Evolutionary conservation across 2,113 vertebrate species (phyloP), one percentile per base, ranked within the genome.

Genomic region (Cryptotis parvus): DNA sequence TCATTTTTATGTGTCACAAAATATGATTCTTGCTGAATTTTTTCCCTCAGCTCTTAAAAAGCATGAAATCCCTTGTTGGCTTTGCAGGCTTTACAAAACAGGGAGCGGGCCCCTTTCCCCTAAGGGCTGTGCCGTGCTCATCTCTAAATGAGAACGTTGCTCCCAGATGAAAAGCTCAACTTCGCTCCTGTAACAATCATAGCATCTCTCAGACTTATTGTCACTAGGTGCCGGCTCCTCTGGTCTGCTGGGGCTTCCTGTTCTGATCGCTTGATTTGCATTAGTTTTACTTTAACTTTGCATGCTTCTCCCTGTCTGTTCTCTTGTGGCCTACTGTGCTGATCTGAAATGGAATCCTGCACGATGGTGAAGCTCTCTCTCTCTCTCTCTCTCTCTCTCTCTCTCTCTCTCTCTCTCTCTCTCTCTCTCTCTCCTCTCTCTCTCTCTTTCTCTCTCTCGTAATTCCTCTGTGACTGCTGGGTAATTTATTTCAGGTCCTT

Each of bases 401-500:
- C 45, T 49, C 45, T 49, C 45, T 49, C 45, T 49, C 45, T 49
- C 45, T 49, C 45, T 49, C 45, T 49, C 45, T 49, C 45, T 49
- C 45, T 49, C 9, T 49, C 45, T 49, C 45, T 49, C 45, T 49
- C 45, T 49, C 45, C 2, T 49, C 45, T 49, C 45, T 49, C 45
- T 49, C 45, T 49, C 45, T 49, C 45, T 49, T 10, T 49, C 45
- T 49, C 45, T 49, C 45, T 49, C 45, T 49, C 45, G 74, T 61
- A n/a, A 29, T 91, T 80, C 85, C 55, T 65, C 33, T 26, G 29
- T 27, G 91, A 52, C 33, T 80, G 31, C 26, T 33, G 11, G 85
- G 79, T 82, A 84, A 90, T 81, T 87, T 78, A 33, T 93, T 90
- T 94, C 85, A 88, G 92, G 92, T 81, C 81, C 35, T 80, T 18